Evolutionary conservation across 1,140 invertebrate genomes (phyloP), one percentile per base, ranked within the genome.

Genomic region (Orussus abietinus): DNA sequence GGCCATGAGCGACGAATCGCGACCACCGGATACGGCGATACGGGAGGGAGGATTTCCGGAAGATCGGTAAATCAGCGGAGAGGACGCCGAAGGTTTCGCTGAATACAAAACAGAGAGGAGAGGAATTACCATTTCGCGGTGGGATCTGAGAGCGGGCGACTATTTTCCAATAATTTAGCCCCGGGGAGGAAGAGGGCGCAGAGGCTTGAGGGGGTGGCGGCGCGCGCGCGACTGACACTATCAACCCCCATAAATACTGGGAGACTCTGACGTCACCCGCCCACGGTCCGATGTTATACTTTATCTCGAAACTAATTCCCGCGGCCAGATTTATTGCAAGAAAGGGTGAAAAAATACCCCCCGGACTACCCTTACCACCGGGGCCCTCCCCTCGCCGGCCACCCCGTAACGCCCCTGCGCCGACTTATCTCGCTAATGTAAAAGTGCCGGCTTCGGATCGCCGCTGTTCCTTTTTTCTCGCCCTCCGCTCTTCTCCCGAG

Each of bases 251-350:
- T 64, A 64, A 64, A 64, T 64, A 64, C 52, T 55, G 47, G 51
- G 56, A 62, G 62, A 56, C 62, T 64, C 62, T 62, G 62, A 64
- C 62, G 62, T 64, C 62, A 63, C 53, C 59, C 46, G 45, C 48
- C 54, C 56, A 59, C 56, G 58, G 62, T 53, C 60, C 60, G 62
- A 64, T 64, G 63, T 64, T 64, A 64, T 64, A 63, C 62, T 64
- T 64, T 64, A 64, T 64, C 62, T 64, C 59, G 52, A 62, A 64
- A 64, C 62, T 64, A 64, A 64, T 64, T 64, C 62, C 62, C 56
- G 58, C 60, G 60, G 54, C 51, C 58, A 64, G 62, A 64, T 64
- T 64, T 64, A 64, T 64, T 62, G 58, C 62, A 62, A 63, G 59
- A 64, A 60, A 58, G 55, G 61, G 59, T 54, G 51, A 62, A 64